Evolutionary conservation across 2,888 invertebrate species (phyloP).

Genomic region (Morpho deidamia): DNA sequence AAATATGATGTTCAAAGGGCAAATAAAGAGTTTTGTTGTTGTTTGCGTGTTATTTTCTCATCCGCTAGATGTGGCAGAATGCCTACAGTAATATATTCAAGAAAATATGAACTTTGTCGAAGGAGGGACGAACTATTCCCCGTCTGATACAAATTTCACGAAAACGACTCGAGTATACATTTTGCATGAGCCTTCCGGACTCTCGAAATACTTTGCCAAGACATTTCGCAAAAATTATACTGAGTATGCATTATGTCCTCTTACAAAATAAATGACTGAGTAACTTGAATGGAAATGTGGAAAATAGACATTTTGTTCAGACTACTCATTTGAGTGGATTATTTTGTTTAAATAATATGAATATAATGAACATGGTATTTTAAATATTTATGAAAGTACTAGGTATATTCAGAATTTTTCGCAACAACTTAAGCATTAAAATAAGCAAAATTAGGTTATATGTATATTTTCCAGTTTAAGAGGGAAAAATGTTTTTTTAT

Average conservation of each 20-base stretch:
- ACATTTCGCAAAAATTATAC: slow-evolving; percentile 29
- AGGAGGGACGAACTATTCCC: slow-evolving; percentile 39
- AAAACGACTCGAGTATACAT: slow-evolving; percentile 50
- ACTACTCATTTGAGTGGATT: too few relatives aligned
- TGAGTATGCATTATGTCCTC: slow-evolving; percentile 13
- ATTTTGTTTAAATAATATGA: too few relatives aligned
- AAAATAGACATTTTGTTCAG: too few relatives aligned
- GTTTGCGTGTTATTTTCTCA: slow-evolving; percentile 20
- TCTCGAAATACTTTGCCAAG: slow-evolving; percentile 28
- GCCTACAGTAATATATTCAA: slow-evolving; percentile 27
- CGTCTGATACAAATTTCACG: slow-evolving; percentile 46
- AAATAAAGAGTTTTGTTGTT: slow-evolving; percentile 15
- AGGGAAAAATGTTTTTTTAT: too few relatives aligned
- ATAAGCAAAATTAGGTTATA: too few relatives aligned
- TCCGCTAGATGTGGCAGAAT: slow-evolving; percentile 9
- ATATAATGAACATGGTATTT: too few relatives aligned
- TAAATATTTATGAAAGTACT: too few relatives aligned
- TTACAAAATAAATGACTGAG: background rate
- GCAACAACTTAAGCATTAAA: too few relatives aligned
- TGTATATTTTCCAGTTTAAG: too few relatives aligned
- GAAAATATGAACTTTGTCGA: slow-evolving; percentile 33
- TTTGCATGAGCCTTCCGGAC: slow-evolving; percentile 59
- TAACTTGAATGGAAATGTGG: too few relatives aligned
- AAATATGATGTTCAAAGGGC: background rate
- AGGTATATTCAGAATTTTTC: too few relatives aligned